A percentile compares a stretch with the other conserved stretches of the same genome.
These are phyloP conservation scores for Poecilia latipinna DNA, from an alignment of 2,113 vertebrate genomes.

Conservation along the genomic window DNA sequence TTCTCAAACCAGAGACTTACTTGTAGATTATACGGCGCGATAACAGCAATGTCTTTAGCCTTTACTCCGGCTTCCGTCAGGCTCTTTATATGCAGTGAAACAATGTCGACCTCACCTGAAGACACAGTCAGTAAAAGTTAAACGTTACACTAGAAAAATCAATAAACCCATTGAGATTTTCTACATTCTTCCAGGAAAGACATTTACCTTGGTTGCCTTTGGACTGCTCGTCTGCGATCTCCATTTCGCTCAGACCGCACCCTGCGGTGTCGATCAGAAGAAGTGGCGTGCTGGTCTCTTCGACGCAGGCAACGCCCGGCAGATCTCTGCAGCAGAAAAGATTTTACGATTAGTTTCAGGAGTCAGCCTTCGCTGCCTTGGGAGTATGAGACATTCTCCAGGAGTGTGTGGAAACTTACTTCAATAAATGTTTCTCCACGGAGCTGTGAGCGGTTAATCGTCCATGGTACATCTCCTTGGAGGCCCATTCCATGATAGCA, in stretches of 20 bases:
- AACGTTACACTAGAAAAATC: not conserved
- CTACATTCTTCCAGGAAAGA: not conserved
- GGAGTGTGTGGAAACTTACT: constrained; percentile 73
- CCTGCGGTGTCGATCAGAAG: constrained; percentile 93
- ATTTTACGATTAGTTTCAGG: not conserved
- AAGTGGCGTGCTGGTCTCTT: constrained; percentile 86
- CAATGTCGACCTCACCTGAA: constrained; percentile 92
- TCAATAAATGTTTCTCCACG: constrained; percentile 87
- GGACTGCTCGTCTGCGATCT: constrained; percentile 88
- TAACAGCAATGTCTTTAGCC: constrained; percentile 88
- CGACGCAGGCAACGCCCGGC: constrained; percentile 79
- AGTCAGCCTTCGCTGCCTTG: not conserved
- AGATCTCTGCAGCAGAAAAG: constrained; percentile 83
- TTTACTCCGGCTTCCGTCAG: constrained; percentile 88
- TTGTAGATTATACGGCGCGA: constrained; percentile 96
- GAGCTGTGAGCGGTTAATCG: constrained; percentile 86
- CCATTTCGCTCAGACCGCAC: constrained; percentile 90
- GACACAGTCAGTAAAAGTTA: constrained; percentile 5
- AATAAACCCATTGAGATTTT: not conserved
- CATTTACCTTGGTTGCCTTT: constrained; percentile 90
- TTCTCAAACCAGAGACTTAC: constrained; percentile 67
- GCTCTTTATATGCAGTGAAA: constrained; percentile 85
- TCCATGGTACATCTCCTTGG: constrained; percentile 87
- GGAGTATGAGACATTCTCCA: not conserved
- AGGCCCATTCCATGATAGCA: constrained; percentile 92